These are phyloP conservation scores for Rutilus rutilus DNA, from an alignment of 2,113 vertebrate genomes.

Conservation along the genomic window DNA sequence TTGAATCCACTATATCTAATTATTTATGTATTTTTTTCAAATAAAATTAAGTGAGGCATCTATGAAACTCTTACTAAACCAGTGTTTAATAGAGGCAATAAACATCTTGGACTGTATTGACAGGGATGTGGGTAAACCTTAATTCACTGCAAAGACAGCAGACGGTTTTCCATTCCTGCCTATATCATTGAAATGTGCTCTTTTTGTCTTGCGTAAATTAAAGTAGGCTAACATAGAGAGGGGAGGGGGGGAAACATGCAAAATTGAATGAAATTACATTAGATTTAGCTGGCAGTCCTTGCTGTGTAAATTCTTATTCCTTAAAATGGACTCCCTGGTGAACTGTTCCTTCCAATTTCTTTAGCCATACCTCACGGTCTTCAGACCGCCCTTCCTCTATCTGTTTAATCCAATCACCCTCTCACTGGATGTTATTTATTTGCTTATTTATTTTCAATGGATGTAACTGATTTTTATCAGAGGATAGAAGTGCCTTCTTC, in stretches of 20 bases:
- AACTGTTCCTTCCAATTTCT: conserved; percentile 75
- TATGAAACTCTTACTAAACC: neutral
- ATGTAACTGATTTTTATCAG: conserved; percentile 74
- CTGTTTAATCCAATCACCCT: conserved; percentile 75
- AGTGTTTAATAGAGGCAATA: neutral
- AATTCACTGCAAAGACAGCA: conserved; percentile 9
- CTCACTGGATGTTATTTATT: conserved; percentile 78
- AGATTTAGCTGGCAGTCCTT: conserved; percentile 72
- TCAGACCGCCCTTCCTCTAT: conserved; percentile 67
- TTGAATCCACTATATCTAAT: neutral
- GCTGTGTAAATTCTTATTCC: conserved; percentile 74
- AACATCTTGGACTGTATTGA: neutral
- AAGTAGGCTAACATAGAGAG: conserved; percentile 58
- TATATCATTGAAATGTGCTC: conserved; percentile 65
- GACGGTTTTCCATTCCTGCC: conserved; percentile 48
- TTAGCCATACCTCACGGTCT: conserved; percentile 69
- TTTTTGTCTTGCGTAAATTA: conserved; percentile 59
- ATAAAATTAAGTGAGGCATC: conserved; percentile 10
- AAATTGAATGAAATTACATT: conserved; percentile 78
- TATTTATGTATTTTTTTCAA: neutral
- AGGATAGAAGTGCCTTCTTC: conserved; percentile 66
- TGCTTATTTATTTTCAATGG: conserved; percentile 78
- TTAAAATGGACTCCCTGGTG: conserved; percentile 74
- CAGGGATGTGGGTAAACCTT: conserved; percentile 24
- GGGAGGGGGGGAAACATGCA: conserved; percentile 69